A percentile compares a stretch with the other conserved stretches of the same genome.
phyloP scores from a whole-genome alignment of 2,888 invertebrate species.

The Hylaea fasciaria region DNA sequence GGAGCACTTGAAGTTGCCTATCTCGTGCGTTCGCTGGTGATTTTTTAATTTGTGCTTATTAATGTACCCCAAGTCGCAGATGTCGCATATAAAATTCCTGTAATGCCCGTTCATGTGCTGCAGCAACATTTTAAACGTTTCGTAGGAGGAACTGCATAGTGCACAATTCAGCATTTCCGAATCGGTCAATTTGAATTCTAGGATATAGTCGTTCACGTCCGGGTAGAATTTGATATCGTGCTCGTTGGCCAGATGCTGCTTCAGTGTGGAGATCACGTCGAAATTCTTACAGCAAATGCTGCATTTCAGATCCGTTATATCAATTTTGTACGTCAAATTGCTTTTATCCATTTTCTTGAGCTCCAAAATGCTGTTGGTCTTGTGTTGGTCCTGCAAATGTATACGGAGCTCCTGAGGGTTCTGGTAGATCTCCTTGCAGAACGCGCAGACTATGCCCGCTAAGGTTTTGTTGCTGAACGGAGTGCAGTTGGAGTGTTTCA shows the following conservation, averaged over 20 bases:
- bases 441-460: conserved; percentile 68
- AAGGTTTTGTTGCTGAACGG: conserved; percentile 72
- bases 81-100: conserved; percentile 72
- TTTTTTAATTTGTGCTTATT: conserved; percentile 70
- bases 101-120: conserved; percentile 80
- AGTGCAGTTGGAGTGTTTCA: conserved; percentile 74
- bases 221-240: conserved; percentile 70
- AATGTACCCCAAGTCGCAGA: conserved; percentile 72
- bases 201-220: conserved; percentile 66
- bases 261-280: conserved; percentile 58
- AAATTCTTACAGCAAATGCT: conserved; percentile 56
- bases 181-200: conserved; percentile 69
- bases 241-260: conserved; percentile 61
- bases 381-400: conserved; percentile 58
- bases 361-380: conserved; percentile 53
- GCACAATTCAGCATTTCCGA: conserved; percentile 66
- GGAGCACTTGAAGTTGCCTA: conserved; percentile 66
- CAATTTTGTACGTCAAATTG: conserved; percentile 72
- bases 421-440: conserved; percentile 62
- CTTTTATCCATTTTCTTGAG: conserved; percentile 63
- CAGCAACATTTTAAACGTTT: conserved; percentile 73
- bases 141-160: conserved; percentile 67
- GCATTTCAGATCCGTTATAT: conserved; percentile 70
- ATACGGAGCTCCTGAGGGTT: conserved; percentile 53
- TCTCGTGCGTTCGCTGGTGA: conserved; percentile 69